These are phyloP conservation scores for Alloplasta piceator DNA, from an alignment of 2,888 invertebrate genomes.

Conservation along the genomic window DNA sequence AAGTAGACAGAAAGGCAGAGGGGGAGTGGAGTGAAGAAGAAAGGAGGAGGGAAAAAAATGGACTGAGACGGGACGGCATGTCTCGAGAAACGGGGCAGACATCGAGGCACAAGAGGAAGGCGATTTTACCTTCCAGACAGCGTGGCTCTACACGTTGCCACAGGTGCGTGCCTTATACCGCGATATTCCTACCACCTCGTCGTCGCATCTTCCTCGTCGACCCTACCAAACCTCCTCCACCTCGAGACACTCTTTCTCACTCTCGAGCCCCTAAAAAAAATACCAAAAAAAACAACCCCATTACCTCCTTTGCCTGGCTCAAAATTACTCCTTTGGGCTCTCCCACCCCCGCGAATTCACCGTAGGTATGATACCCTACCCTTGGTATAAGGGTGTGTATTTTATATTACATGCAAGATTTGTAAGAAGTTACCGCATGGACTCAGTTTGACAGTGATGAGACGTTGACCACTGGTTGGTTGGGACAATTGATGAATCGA, in stretches of 20 bases:
- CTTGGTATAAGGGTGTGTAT: too few relatives aligned
- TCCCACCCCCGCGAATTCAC: conserved; percentile 18
- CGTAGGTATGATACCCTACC: not conserved
- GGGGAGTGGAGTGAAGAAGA: too few relatives aligned
- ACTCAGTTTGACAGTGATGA: too few relatives aligned
- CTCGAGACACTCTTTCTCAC: conserved; percentile 60
- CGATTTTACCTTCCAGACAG: conserved; percentile 66
- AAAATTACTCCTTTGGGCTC: conserved; percentile 66
- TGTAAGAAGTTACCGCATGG: too few relatives aligned
- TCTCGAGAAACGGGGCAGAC: conserved; percentile 57
- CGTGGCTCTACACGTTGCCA: conserved; percentile 70
- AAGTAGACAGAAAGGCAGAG: conserved; percentile 33
- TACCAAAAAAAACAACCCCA: conserved; percentile 54
- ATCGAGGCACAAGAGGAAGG: conserved; percentile 58
- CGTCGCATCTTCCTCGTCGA: conserved; percentile 40
- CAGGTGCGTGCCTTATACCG: conserved; percentile 66
- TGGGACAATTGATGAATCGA: too few relatives aligned
- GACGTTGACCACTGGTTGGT: too few relatives aligned
- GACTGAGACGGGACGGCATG: conserved; percentile 49
- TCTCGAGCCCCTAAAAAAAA: conserved; percentile 69
- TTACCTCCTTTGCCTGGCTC: conserved; percentile 66
- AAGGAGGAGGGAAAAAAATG: conserved; percentile 9
- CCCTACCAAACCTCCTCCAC: conserved; percentile 26
- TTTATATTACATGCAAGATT: too few relatives aligned
- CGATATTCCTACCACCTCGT: conserved; percentile 46